Evolutionary conservation across 2,797 vertebrate genomes (phyloP), one percentile per base, ranked within the genome.

Genomic region (Sparus aurata): DNA sequence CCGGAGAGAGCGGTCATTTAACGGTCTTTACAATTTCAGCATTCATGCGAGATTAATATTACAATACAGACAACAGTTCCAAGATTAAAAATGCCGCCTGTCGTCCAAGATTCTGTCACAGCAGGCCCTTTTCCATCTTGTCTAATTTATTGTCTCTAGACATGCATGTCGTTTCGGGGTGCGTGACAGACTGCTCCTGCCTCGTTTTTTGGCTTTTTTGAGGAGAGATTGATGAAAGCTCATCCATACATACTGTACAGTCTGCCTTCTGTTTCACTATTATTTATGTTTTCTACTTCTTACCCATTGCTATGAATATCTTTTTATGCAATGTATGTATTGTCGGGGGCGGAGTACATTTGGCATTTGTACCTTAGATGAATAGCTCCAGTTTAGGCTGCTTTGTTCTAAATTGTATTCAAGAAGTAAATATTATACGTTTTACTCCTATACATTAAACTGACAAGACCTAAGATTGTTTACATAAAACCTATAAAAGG

Each of bases 11-110:
- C 27, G 63, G 74, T 85, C 86, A 81, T 87, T 86, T 76, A 79
- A 58, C 55, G 22, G 46, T 67, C 73, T 74, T 77, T 72, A 80
- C 64, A 61, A 52, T 75, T 77, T 65, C 54, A 79, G 61, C 71
- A 67, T 80, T 89, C 76, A 69, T 23, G 41, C 61, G 52, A 84
- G 81, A 91, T 84, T 75, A 79, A 81, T 89, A 73, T 80, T 77
- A 69, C 63, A 73, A 49, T 69, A 49, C 55, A 65, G 58, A 79
- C 66, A 80, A 49, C 75, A 34, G 46, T 55, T 75, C 58, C 25
- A 23, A 64, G 61, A 85, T 88, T 64, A 67, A 79, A 89, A 79
- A 90, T 86, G 69, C 16, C 52, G 38, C 50, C 23, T 20, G 61
- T 73, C 41, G 3, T 83, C 81, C 65, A 74, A 74, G 57, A 83